Conservation (phyloP, 2,888 invertebrate genomes). For the Thysanoteuthis rhombus region DNA sequence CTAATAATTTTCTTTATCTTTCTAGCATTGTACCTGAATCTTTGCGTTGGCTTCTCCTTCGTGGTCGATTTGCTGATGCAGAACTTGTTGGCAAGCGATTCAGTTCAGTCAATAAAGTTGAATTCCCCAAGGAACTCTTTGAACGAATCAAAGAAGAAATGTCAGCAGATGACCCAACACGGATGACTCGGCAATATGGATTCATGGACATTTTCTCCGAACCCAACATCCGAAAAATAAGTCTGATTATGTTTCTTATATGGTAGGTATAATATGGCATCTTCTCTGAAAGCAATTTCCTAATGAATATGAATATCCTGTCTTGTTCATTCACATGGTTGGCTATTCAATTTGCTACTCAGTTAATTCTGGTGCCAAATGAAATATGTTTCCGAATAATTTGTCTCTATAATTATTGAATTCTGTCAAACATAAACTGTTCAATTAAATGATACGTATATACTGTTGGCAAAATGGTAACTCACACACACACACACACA, state of each 20-base stretch:
- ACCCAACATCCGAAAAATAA: slow-evolving; percentile 54
- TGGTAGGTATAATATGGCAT: slow-evolving; percentile 50
- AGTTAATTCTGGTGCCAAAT: too few species aligned
- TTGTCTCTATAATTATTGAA: too few species aligned
- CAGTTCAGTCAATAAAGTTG: slow-evolving; percentile 48
- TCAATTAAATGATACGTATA: too few species aligned
- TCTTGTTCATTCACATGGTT: too few species aligned
- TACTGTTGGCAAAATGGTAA: too few species aligned
- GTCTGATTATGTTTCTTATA: slow-evolving; percentile 59
- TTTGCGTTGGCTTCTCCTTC: slow-evolving; percentile 58
- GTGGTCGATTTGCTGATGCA: slow-evolving; percentile 46
- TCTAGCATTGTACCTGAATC: slow-evolving; percentile 61
- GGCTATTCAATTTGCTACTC: too few species aligned
- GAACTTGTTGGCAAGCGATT: slow-evolving; percentile 47
- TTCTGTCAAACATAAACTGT: too few species aligned
- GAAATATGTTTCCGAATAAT: too few species aligned
- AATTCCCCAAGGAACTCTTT: slow-evolving; percentile 46
- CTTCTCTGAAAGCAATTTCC: too few species aligned
- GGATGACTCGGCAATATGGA: slow-evolving; percentile 41
- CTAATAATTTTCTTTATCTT: neutral
- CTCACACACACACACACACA: too few species aligned
- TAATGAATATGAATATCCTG: too few species aligned
- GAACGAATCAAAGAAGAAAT: slow-evolving; percentile 43
- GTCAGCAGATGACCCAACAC: slow-evolving; percentile 35
- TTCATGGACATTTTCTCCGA: slow-evolving; percentile 56